Evolutionary conservation across 1,140 invertebrate species (phyloP).

Genomic region (Papilio polytes): DNA sequence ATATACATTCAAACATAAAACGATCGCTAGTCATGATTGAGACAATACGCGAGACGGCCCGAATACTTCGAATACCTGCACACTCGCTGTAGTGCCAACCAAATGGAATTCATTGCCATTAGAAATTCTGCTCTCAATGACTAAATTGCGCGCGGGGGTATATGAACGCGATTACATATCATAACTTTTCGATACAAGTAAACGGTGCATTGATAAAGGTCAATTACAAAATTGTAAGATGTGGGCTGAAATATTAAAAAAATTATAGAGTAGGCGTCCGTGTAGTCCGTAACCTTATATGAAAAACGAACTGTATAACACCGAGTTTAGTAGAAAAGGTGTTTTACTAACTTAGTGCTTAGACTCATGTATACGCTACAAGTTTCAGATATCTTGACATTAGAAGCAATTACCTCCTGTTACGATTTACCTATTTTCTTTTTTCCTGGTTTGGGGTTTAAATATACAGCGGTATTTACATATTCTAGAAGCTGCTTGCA

Average conservation of each 20-base stretch:
- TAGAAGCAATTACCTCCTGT: too few relatives aligned
- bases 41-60: conserved; percentile 61
- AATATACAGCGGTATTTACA: not conserved
- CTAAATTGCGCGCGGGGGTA: conserved; percentile 65
- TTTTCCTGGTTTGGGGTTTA: too few relatives aligned
- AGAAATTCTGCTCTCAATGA: conserved; percentile 76
- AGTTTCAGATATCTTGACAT: too few relatives aligned
- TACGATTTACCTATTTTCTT: too few relatives aligned
- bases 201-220: not conserved
- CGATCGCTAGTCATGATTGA: conserved; percentile 45
- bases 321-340: too few relatives aligned
- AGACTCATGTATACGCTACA: too few relatives aligned
- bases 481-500: not conserved
- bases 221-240: not conserved
- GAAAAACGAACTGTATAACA: too few relatives aligned
- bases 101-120: conserved; percentile 73
- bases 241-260: too few relatives aligned
- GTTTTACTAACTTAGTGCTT: too few relatives aligned
- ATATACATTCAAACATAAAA: conserved; percentile 5
- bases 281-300: too few relatives aligned
- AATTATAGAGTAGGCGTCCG: not conserved
- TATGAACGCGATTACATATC: conserved; percentile 21
- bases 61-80: conserved; percentile 63
- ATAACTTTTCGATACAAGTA: not conserved
- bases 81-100: conserved; percentile 71